A percentile compares a stretch with the other conserved stretches of the same genome.
These are phyloP conservation scores for Calephelis perditalis DNA, from an alignment of 2,888 invertebrate genomes.

Conservation along the genomic window DNA sequence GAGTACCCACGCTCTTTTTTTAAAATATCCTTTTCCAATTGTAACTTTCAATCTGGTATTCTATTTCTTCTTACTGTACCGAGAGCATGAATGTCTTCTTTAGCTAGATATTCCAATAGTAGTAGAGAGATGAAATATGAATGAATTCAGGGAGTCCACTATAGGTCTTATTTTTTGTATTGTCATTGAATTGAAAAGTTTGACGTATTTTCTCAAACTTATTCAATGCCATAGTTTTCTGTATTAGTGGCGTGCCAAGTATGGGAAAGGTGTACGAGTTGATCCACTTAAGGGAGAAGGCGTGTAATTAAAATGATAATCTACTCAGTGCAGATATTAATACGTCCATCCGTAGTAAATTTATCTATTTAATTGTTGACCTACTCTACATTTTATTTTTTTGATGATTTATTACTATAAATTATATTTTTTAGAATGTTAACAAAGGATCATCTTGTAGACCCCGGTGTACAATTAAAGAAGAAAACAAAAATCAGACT, in stretches of 20 bases:
- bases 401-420: no score
- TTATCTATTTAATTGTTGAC: no score
- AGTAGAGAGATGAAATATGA: slow-evolving; percentile 32
- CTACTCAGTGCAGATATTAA: no score
- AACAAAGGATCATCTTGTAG: no score
- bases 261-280: no score
- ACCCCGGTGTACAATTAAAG: no score
- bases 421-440: no score
- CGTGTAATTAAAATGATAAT: no score
- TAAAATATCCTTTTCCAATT: slow-evolving; percentile 30
- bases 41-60: slow-evolving; percentile 35
- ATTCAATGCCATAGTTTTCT: slow-evolving; percentile 27
- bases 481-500: no score
- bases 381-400: no score
- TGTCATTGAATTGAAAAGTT: slow-evolving; percentile 24
- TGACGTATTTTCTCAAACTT: slow-evolving; percentile 32
- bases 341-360: no score
- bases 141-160: slow-evolving; percentile 26
- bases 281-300: no score
- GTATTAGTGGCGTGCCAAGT: slow-evolving; percentile 26
- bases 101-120: slow-evolving; percentile 35
- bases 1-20: slow-evolving; percentile 33
- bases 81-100: slow-evolving; percentile 32
- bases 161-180: slow-evolving; percentile 29
- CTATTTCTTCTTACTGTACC: slow-evolving; percentile 35